Conservation (phyloP, 2,888 invertebrate genomes). For the Lochmaea crataegi region DNA sequence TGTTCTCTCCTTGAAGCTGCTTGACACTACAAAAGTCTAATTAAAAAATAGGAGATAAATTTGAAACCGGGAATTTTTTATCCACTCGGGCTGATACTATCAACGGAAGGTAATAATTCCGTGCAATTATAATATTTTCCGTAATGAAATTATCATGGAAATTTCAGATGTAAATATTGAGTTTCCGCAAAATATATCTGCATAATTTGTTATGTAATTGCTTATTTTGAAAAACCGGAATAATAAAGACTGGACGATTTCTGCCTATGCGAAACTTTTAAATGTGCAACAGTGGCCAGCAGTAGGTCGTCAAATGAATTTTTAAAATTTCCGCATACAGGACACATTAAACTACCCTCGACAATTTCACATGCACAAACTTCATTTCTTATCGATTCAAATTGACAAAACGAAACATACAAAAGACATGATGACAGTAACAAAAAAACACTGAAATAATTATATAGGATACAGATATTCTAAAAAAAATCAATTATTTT, state of each 20-base stretch:
- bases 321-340: slow-evolving; percentile 26
- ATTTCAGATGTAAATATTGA: not conserved
- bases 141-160: slow-evolving; percentile 11
- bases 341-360: not conserved
- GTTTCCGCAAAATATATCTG: not conserved
- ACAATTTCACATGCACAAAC: not conserved
- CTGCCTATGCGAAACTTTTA: slow-evolving; percentile 13
- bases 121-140: slow-evolving; percentile 9
- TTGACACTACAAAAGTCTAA: slow-evolving; percentile 16
- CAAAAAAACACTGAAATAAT: too few species aligned
- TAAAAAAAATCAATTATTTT: too few species aligned
- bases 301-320: slow-evolving; percentile 22
- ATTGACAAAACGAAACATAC: too few species aligned
- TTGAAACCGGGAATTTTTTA: too few species aligned
- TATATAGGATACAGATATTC: too few species aligned
- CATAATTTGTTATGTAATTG: not conserved
- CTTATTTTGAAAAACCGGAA: not conserved
- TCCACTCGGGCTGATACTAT: too few species aligned
- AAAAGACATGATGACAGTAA: too few species aligned
- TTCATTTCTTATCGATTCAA: not conserved
- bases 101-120: too few species aligned
- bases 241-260: not conserved
- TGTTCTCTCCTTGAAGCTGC: slow-evolving; percentile 3
- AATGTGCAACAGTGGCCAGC: slow-evolving; percentile 13
- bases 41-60: slow-evolving; percentile 11